Base-by-base conservation (phyloP, 37 sponge, comb jelly and placozoan species). In the Oscarella lobularis region DNA sequence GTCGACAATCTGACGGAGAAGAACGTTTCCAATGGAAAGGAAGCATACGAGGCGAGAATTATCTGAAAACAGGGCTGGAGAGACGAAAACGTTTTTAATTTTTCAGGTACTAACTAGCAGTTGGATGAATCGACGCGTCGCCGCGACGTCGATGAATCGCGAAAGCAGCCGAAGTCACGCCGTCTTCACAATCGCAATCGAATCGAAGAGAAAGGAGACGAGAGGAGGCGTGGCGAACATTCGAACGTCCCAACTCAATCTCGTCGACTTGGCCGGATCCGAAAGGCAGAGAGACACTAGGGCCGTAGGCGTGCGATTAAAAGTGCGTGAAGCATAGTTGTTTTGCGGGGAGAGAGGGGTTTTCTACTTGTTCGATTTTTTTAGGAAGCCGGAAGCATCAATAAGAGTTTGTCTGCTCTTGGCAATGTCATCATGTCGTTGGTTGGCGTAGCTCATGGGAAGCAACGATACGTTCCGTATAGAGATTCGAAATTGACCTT, bases 161-260 rank as follows among this genome's bases (percentile, higher is more conserved):
- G 92, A 91, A 81, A 91, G 92, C 70, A 91, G 92, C 48, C 70
- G 92, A 34, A 88, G 87, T 31, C 92, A 91, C 77, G 92, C 92
- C 38, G 92, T 91, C 2, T 91, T 91, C 83, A 87, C 89, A 3
- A 77, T 91, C 38, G 76, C 85, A 33, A 80, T 91, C 27, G 88
- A 91, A 66, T 91, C 88, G n/a, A 87, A 91, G 82, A 81, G 68
- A 41, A 84, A 80, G 92, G 92, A 91, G 66, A 38, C 66, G 31
- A 66, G 54, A 31, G 74, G 74, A 34, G 40, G 71, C 31, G 85
- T 81, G 35, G 85, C 85, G 3, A 91, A 91, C 79, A 87, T 91
- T 37, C 39, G 82, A 14, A 87, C 85, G 6, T 84, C 88, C 39
- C 69, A 77, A 36, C 79, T 91, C 35, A 87, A 91, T 76, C 75